phyloP scores from a whole-genome alignment of 2,113 vertebrate species.

The Mustela nigripes region DNA sequence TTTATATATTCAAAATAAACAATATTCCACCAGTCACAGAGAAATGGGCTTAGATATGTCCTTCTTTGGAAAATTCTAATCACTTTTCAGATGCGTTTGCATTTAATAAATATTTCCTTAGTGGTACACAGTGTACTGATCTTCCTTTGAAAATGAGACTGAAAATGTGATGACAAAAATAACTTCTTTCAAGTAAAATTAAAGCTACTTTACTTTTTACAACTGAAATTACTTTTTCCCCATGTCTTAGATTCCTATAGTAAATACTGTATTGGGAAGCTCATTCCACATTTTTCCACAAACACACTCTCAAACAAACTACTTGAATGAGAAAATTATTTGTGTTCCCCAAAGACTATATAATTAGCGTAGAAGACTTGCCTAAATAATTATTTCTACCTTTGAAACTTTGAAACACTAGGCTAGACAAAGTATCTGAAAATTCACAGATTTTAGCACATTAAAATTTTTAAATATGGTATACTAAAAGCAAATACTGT shows the following conservation, averaged over 20 bases:
- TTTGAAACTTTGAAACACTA: slow-evolving; percentile 23
- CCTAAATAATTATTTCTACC: background rate
- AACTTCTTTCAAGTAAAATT: background rate
- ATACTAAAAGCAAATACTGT: background rate
- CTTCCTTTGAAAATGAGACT: background rate
- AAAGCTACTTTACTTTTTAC: background rate
- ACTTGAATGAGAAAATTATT: background rate
- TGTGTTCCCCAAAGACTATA: background rate
- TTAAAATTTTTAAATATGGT: background rate
- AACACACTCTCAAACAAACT: slow-evolving; percentile 12
- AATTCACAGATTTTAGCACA: background rate
- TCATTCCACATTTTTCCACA: background rate
- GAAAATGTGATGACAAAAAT: background rate
- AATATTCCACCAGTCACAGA: background rate
- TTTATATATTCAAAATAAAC: background rate
- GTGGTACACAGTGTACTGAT: background rate
- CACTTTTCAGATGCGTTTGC: background rate
- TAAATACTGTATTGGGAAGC: background rate
- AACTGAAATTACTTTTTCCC: background rate
- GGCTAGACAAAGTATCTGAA: background rate
- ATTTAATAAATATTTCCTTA: background rate
- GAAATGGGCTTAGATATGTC: background rate
- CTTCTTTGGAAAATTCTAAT: slow-evolving; percentile 20
- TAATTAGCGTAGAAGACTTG: background rate
- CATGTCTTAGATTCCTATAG: background rate